A percentile compares a stretch with the other conserved stretches of the same genome.
Conservation (phyloP, 2,113 vertebrate genomes). For the Ranitomeya variabilis region DNA sequence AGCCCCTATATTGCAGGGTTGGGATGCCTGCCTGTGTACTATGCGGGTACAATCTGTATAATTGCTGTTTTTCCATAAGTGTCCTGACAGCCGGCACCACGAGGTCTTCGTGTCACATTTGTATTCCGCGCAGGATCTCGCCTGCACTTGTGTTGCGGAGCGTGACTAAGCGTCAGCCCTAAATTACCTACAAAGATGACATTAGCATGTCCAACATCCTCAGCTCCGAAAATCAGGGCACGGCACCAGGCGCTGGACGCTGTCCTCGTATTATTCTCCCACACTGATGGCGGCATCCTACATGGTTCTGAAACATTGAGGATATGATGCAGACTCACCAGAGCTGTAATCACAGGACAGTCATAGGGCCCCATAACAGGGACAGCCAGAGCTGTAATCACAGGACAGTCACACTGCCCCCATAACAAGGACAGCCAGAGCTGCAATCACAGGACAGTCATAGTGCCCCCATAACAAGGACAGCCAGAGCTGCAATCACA, state of each 20-base stretch:
- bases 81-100: neutral
- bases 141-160: slow-evolving; percentile 66
- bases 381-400: neutral
- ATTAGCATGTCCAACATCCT: slow-evolving; percentile 45
- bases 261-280: neutral
- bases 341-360: neutral
- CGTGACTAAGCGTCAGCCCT: slow-evolving; percentile 67
- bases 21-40: neutral
- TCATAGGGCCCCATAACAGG: neutral
- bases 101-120: slow-evolving; percentile 33
- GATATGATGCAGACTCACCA: neutral
- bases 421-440: neutral
- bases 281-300: neutral
- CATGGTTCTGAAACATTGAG: neutral
- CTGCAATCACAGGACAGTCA: too few species aligned
- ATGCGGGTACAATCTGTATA: neutral
- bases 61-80: neutral
- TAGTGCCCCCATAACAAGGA: too few species aligned
- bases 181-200: slow-evolving; percentile 66
- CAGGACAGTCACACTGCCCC: neutral
- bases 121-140: slow-evolving; percentile 62
- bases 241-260: neutral
- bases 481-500: too few species aligned
- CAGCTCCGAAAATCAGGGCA: neutral
- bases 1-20: too few species aligned